Conservation (phyloP, 2,888 invertebrate genomes). For the Diarsia rubi region DNA sequence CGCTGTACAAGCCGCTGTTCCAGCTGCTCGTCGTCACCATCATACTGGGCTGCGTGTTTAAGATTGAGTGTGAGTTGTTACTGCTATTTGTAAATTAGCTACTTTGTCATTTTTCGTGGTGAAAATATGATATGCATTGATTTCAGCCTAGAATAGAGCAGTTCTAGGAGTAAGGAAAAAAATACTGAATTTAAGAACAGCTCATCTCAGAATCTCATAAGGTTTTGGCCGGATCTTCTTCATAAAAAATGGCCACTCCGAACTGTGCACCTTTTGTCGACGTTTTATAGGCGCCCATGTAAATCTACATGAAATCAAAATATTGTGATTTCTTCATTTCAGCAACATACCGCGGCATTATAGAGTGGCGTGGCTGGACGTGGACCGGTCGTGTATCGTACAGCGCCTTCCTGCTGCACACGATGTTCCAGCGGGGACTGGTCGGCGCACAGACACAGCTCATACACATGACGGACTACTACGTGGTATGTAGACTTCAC, state of each 20-base stretch:
- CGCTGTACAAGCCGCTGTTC: slow-evolving; percentile 81
- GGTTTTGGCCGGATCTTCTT: too few species aligned
- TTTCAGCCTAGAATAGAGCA: too few species aligned
- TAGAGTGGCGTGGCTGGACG: slow-evolving; percentile 86
- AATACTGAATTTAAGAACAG: too few species aligned
- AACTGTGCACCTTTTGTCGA: too few species aligned
- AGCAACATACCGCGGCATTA: slow-evolving; percentile 78
- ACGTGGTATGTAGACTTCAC: slow-evolving; percentile 70
- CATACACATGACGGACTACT: slow-evolving; percentile 75
- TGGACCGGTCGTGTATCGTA: slow-evolving; percentile 84
- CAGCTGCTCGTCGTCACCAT: slow-evolving; percentile 74
- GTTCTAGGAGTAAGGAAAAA: too few species aligned
- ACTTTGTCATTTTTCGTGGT: not conserved
- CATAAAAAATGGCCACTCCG: too few species aligned
- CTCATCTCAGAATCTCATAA: too few species aligned
- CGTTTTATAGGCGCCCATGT: too few species aligned
- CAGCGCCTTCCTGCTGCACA: slow-evolving; percentile 83
- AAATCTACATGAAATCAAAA: too few species aligned
- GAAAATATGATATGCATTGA: too few species aligned
- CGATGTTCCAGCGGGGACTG: slow-evolving; percentile 78
- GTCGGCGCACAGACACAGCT: slow-evolving; percentile 72
- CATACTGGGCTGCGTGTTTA: slow-evolving; percentile 78
- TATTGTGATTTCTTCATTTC: slow-evolving; percentile 2
- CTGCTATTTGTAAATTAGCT: too few species aligned
- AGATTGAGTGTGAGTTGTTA: slow-evolving; percentile 79